Percentiles rank a stretch among this genome's conserved stretches.
Conservation (phyloP, 2,888 invertebrate species). For the Adelphocoris suturalis region DNA sequence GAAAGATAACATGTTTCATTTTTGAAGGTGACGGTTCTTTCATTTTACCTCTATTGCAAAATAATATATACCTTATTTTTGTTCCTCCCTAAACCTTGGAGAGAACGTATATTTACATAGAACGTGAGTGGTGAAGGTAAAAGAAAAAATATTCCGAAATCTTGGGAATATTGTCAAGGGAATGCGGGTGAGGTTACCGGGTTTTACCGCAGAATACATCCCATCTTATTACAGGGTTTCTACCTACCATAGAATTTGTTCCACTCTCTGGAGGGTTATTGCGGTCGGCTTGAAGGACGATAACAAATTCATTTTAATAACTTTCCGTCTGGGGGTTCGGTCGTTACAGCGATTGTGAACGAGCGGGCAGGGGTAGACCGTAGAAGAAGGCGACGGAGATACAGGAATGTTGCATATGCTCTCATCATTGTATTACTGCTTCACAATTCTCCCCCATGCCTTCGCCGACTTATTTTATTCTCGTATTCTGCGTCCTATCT, state of each 20-base stretch:
- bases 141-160: neutral
- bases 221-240: constrained; percentile 18
- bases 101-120: neutral
- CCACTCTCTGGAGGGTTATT: constrained; percentile 2
- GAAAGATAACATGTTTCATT: no score
- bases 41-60: no score
- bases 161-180: neutral
- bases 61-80: no score
- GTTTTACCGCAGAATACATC: constrained; percentile 23
- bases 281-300: constrained; percentile 28
- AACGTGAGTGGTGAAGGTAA: neutral
- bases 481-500: neutral
- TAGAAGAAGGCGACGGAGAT: neutral
- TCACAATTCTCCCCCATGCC: neutral
- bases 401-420: constrained; percentile 12
- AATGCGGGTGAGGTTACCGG: neutral
- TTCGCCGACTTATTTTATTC: neutral
- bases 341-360: constrained; percentile 5
- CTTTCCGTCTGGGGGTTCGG: neutral
- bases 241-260: constrained; percentile 35
- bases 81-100: neutral
- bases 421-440: constrained; percentile 7
- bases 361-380: neutral
- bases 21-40: no score
- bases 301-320: constrained; percentile 42